These are phyloP conservation scores for Macrobrachium nipponense DNA, from an alignment of 1,140 invertebrate genomes.

Conservation along the genomic window DNA sequence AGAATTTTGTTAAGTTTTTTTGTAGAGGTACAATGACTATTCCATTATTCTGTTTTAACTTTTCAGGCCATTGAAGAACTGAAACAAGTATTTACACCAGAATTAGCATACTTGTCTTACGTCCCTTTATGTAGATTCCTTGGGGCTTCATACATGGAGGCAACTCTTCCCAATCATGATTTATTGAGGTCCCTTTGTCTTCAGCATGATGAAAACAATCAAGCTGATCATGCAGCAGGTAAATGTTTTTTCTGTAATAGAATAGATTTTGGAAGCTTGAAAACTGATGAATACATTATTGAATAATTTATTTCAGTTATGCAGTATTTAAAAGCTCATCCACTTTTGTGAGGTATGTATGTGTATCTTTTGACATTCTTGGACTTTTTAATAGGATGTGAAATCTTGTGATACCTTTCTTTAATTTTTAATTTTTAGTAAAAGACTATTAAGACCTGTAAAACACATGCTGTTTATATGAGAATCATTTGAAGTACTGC, in stretches of 20 bases:
- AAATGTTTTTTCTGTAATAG: not conserved
- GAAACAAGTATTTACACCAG: conserved; percentile 81
- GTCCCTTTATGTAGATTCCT: conserved; percentile 76
- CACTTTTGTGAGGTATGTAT: too few species aligned
- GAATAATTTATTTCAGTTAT: too few species aligned
- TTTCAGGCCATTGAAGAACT: conserved; percentile 76
- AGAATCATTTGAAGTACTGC: too few species aligned
- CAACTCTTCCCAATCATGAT: conserved; percentile 80
- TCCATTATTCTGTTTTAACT: conserved; percentile 1
- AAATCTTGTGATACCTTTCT: too few species aligned
- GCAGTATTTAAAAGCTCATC: too few species aligned
- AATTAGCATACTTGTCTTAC: conserved; percentile 86
- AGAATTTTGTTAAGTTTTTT: too few species aligned
- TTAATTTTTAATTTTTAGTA: too few species aligned
- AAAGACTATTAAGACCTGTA: too few species aligned
- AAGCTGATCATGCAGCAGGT: conserved; percentile 57
- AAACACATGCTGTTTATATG: too few species aligned
- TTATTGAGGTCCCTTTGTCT: conserved; percentile 82
- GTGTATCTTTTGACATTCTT: too few species aligned
- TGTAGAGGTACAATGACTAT: not conserved
- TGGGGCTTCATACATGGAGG: conserved; percentile 64
- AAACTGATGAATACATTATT: not conserved
- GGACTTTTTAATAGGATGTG: too few species aligned
- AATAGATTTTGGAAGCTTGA: not conserved
- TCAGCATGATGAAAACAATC: conserved; percentile 67